phyloP scores from a whole-genome alignment of 2,888 invertebrate genomes.

The Diarsia mendica region DNA sequence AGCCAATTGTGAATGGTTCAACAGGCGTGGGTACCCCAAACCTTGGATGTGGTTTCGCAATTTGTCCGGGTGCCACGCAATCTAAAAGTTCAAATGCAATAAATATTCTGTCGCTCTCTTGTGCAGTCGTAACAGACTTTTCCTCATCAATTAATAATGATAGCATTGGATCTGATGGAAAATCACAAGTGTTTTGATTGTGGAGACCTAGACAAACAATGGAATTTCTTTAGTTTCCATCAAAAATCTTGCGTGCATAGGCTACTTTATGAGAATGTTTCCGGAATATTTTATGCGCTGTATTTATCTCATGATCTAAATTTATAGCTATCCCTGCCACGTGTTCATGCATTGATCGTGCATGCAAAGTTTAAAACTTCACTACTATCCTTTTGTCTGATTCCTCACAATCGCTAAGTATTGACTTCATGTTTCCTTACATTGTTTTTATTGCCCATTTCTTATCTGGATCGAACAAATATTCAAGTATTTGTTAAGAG shows the following conservation, averaged over 20 bases:
- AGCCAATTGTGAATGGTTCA: slow-evolving; percentile 61
- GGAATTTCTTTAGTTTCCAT: slow-evolving; percentile 4
- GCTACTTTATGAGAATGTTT: not conserved
- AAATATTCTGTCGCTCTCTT: slow-evolving; percentile 20
- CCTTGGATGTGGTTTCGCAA: slow-evolving; percentile 53
- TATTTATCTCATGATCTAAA: slow-evolving; percentile 9
- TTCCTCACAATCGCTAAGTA: not conserved
- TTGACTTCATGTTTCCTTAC: not conserved
- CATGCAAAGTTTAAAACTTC: slow-evolving; percentile 16
- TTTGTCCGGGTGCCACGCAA: slow-evolving; percentile 56
- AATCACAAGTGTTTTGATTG: slow-evolving; percentile 9
- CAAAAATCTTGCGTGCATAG: not conserved
- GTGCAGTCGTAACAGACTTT: slow-evolving; percentile 21
- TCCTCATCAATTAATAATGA: slow-evolving; percentile 24
- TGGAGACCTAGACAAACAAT: not conserved
- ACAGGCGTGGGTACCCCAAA: slow-evolving; percentile 59
- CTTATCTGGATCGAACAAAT: slow-evolving; percentile 10
- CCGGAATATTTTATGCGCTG: not conserved
- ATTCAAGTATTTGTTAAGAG: slow-evolving; percentile 7
- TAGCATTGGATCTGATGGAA: slow-evolving; percentile 22
- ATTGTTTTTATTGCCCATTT: slow-evolving; percentile 1
- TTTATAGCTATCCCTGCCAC: slow-evolving; percentile 15
- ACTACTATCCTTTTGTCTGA: not conserved
- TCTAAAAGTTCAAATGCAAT: slow-evolving; percentile 57
- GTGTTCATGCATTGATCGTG: slow-evolving; percentile 6